phyloP scores from a whole-genome alignment of 2,113 vertebrate species.

The Furnarius figulus region DNA sequence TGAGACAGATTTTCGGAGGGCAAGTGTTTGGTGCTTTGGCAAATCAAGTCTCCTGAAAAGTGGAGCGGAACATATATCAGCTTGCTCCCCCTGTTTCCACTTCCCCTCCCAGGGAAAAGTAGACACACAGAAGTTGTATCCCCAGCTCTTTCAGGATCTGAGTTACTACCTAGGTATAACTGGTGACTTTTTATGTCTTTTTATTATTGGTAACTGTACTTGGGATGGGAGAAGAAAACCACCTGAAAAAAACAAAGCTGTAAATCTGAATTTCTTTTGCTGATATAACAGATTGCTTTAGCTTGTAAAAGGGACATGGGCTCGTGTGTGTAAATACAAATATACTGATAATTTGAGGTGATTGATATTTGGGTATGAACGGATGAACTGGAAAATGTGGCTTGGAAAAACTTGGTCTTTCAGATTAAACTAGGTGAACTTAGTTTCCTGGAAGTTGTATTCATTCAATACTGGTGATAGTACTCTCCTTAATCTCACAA shows the following conservation, averaged over 20 bases:
- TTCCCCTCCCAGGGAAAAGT: rapidly evolving
- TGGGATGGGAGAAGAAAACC: background rate
- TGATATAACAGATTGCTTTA: background rate
- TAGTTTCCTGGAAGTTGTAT: background rate
- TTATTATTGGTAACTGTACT: background rate
- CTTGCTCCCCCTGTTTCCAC: background rate
- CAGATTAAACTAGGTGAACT: background rate
- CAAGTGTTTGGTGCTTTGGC: background rate
- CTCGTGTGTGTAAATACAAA: background rate
- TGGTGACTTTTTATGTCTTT: background rate
- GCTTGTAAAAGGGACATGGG: background rate
- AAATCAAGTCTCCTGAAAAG: background rate
- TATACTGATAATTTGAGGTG: background rate
- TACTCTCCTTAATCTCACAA: background rate
- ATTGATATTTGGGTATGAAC: background rate
- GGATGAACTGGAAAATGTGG: background rate
- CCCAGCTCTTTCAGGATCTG: background rate
- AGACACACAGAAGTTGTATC: background rate
- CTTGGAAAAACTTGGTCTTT: background rate
- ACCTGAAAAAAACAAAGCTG: background rate
- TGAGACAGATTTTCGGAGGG: background rate
- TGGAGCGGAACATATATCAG: background rate
- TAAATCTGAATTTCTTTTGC: background rate
- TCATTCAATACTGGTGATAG: background rate
- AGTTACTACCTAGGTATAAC: background rate